These are phyloP conservation scores for Drosophila kohkoa DNA, from an alignment of 1,140 invertebrate species.

Conservation along the genomic window DNA sequence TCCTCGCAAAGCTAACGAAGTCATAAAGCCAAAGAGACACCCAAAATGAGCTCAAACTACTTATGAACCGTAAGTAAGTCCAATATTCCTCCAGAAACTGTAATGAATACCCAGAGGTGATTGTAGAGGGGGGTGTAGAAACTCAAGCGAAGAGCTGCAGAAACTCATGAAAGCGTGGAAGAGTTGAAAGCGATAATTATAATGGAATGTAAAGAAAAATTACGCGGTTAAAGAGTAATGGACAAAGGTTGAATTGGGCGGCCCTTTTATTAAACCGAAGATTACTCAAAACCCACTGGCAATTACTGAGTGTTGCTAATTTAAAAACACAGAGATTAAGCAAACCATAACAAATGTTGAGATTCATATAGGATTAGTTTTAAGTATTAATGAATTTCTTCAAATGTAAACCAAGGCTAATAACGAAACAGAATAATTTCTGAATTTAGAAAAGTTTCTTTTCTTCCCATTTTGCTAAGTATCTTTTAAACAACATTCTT, in stretches of 20 bases:
- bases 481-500: neutral
- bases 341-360: neutral
- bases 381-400: too few species aligned
- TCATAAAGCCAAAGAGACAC: conserved; percentile 36
- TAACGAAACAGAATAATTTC: neutral
- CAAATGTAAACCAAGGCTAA: too few species aligned
- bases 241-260: conserved; percentile 18
- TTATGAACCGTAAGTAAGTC: neutral
- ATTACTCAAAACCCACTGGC: conserved; percentile 6
- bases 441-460: neutral
- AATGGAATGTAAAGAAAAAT: conserved; percentile 42
- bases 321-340: neutral
- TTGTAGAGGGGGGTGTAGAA: conserved; percentile 15
- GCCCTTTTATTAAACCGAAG: conserved; percentile 12
- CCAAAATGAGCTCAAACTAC: conserved; percentile 19
- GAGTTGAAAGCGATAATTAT: conserved; percentile 64
- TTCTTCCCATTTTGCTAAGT: neutral
- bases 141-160: conserved; percentile 32
- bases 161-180: conserved; percentile 66
- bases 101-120: conserved; percentile 1
- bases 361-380: too few species aligned
- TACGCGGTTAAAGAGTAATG: conserved; percentile 38
- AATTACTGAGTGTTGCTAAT: conserved; percentile 9
- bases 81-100: conserved; percentile 14
- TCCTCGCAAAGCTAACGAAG: conserved; percentile 48